phyloP scores from a whole-genome alignment of 2,113 vertebrate genomes.

The Piprites chloris region DNA sequence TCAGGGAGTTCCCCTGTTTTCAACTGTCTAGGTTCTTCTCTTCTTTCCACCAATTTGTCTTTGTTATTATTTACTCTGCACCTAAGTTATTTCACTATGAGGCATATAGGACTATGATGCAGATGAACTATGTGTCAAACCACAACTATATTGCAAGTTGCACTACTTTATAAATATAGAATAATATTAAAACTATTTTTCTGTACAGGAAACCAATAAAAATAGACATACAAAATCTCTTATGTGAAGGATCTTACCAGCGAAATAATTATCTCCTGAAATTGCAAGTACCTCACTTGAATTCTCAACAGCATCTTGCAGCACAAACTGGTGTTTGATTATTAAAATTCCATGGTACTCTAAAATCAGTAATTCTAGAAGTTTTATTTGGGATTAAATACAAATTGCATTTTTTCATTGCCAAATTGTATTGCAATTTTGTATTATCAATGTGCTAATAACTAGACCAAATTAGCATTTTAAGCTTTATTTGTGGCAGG shows the following conservation, averaged over 20 bases:
- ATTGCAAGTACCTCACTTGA: not conserved
- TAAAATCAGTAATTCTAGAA: not conserved
- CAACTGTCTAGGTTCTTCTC: not conserved
- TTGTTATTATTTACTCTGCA: not conserved
- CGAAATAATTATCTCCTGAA: conserved; percentile 20
- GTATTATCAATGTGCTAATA: not conserved
- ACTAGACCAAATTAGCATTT: conserved; percentile 4
- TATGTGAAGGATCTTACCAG: not conserved
- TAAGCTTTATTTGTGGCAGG: not conserved
- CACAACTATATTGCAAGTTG: not conserved
- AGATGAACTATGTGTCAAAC: not conserved
- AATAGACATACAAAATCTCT: not conserved
- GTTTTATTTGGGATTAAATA: not conserved
- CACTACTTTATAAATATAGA: conserved; percentile 14
- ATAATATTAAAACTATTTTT: not conserved
- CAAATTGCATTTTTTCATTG: not conserved
- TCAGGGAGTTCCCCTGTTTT: not conserved
- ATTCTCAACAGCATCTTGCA: not conserved
- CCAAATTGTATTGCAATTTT: not conserved
- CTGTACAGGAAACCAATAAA: not conserved
- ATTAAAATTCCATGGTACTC: not conserved
- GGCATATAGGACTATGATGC: not conserved
- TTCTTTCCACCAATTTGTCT: not conserved
- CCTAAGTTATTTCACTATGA: not conserved
- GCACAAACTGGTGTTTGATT: not conserved